Percentiles rank a stretch among this genome's conserved stretches.
phyloP scores from a whole-genome alignment of 2,797 vertebrate genomes.

The Lithobates pipiens region DNA sequence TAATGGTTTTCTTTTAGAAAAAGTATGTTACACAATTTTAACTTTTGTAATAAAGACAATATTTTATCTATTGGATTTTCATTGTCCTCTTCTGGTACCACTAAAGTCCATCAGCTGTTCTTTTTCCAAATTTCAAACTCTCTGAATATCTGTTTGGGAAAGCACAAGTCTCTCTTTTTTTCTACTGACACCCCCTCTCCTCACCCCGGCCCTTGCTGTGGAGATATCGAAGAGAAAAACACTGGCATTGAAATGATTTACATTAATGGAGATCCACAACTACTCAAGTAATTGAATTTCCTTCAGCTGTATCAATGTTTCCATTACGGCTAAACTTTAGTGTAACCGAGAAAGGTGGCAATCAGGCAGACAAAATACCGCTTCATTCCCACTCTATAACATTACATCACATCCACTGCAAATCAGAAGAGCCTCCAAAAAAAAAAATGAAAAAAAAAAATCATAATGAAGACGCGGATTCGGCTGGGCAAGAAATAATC shows the following conservation, averaged over 20 bases:
- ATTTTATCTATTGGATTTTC: too few relatives aligned
- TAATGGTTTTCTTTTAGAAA: too few relatives aligned
- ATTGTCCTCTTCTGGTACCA: too few relatives aligned
- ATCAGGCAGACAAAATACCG: constrained; percentile 53
- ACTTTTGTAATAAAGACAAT: too few relatives aligned
- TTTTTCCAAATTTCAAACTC: too few relatives aligned
- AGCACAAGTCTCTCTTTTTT: too few relatives aligned
- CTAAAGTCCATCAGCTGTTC: too few relatives aligned
- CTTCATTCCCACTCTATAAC: constrained; percentile 31
- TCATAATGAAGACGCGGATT: constrained; percentile 48
- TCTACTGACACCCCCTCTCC: not conserved
- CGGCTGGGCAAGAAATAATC: constrained; percentile 49
- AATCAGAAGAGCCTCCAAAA: constrained; percentile 28
- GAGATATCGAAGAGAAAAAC: constrained; percentile 9
- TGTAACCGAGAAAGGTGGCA: constrained; percentile 38
- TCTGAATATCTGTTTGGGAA: too few relatives aligned
- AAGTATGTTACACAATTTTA: too few relatives aligned
- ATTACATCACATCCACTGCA: constrained; percentile 46
- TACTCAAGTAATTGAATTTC: constrained; percentile 61
- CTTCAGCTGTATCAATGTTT: constrained; percentile 58
- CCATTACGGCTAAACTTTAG: constrained; percentile 56
- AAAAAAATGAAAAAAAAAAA: not conserved
- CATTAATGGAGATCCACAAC: constrained; percentile 56
- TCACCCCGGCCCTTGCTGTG: not conserved
- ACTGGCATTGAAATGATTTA: constrained; percentile 48